Evolutionary conservation across 2,888 invertebrate species (phyloP), one percentile per base, ranked within the genome.

Genomic region (Andricus quercusramuli): DNA sequence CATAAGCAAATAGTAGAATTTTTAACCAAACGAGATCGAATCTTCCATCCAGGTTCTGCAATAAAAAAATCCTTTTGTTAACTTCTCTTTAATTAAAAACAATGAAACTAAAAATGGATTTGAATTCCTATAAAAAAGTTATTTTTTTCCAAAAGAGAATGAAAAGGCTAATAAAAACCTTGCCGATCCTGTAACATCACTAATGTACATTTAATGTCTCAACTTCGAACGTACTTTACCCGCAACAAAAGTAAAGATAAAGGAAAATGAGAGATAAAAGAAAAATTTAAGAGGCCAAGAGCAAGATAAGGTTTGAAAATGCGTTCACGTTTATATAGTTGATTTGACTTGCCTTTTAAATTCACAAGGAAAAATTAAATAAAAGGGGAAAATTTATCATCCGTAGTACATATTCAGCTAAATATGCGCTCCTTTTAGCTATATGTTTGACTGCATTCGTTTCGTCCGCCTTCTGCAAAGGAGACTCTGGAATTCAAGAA

Each of bases 201-300:
- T 91, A 90, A 91, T 91, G 91, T 89, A 90, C 89, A 90, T 91
- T 91, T 91, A 91, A 91, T 91, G 91, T 91, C 91, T 90, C 86
- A 91, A 91, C 90, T 91, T 91, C 89, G 91, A 91, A 91, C 90
- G 88, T 41, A 41, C 13, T 41, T 41, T 41, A 41, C 41, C 41
- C 41, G 13, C 41, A 41, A 3, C 41, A 41, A 13, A 41, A 41
- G 11, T 13, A 13, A 41, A 41, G 41, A 41, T 41, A 41, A 41
- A 41, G 41, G 13, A 41, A 41, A 41, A 41, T 3, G 37, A 37
- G 41, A 2, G 20, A 20, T 51, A 8, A 51, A 8, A 8, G 20
- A 20, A 51, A 51, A 51, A 8, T 9, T n/a, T 3, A 20, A 51
- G 8, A 20, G 20, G 2, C 8, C 6, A 8, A 41, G 41, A 41